These are phyloP conservation scores for Schizaphis graminum DNA, from an alignment of 2,888 invertebrate genomes.

Conservation along the genomic window DNA sequence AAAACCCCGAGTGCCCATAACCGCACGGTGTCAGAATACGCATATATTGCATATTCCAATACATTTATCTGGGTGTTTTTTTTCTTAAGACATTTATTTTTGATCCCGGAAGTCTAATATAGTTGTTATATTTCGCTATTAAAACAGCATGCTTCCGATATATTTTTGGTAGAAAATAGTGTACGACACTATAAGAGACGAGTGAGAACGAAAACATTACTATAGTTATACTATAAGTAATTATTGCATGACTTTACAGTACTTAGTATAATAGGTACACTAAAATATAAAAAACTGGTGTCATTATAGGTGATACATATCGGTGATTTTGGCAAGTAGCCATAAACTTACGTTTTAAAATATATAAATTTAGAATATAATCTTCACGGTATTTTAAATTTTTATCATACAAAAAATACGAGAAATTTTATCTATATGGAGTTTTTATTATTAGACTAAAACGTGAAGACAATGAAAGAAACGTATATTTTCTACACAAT, in stretches of 20 bases:
- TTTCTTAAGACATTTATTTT: background rate
- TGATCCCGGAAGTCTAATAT: background rate
- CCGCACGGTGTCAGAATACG: background rate
- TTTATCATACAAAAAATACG: background rate
- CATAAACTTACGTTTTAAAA: background rate
- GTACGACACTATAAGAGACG: background rate
- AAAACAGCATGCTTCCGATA: background rate
- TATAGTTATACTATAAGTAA: background rate
- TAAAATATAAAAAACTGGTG: background rate
- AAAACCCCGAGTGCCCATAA: background rate
- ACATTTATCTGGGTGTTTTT: background rate
- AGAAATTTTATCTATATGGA: background rate
- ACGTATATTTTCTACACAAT: too few relatives aligned
- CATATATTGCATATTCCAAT: slow-evolving; percentile 2
- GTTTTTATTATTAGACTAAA: background rate
- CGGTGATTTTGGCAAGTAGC: background rate
- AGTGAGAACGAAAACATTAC: background rate
- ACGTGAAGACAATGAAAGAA: background rate
- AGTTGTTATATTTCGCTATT: background rate
- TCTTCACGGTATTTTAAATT: background rate
- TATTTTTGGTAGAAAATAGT: background rate
- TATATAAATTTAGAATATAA: background rate
- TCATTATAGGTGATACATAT: background rate
- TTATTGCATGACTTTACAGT: background rate
- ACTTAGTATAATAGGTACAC: background rate